Conservation (phyloP, 2,888 invertebrate genomes). For the Danaus chrysippus region DNA sequence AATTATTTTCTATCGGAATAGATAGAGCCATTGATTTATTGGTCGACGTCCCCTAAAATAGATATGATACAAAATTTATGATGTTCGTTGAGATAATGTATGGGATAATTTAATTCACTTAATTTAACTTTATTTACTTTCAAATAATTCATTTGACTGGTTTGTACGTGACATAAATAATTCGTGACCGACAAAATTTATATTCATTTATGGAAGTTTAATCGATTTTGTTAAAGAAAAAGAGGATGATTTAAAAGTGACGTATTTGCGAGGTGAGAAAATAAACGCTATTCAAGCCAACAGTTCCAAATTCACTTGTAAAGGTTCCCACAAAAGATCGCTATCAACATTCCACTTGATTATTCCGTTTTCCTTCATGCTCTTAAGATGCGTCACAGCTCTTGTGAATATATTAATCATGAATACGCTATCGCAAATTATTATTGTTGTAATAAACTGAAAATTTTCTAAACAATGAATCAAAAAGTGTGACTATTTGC, state of each 20-base stretch:
- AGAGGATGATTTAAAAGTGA: not conserved
- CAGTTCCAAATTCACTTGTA: slow-evolving; percentile 6
- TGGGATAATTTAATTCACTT: slow-evolving; percentile 22
- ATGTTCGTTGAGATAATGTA: slow-evolving; percentile 57
- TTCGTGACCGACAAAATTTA: too few relatives aligned
- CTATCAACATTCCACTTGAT: slow-evolving; percentile 2
- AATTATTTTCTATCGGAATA: slow-evolving; percentile 67
- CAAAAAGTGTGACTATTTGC: too few relatives aligned
- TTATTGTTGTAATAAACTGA: too few relatives aligned
- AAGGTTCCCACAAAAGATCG: slow-evolving; percentile 12
- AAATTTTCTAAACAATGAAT: too few relatives aligned
- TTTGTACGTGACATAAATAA: not conserved
- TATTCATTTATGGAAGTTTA: too few relatives aligned
- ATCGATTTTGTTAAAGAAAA: not conserved
- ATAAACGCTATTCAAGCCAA: not conserved
- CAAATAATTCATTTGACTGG: not conserved
- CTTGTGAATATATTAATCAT: not conserved
- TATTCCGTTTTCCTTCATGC: slow-evolving; percentile 3
- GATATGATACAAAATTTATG: slow-evolving; percentile 64
- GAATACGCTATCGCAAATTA: not conserved
- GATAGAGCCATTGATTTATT: slow-evolving; percentile 71
- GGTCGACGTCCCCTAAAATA: slow-evolving; percentile 44
- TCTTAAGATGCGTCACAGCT: not conserved
- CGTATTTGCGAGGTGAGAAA: not conserved
- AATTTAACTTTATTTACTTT: not conserved